phyloP scores from a whole-genome alignment of 37 sponge, comb jelly and placozoan species.

The Hormiphora californensis region DNA sequence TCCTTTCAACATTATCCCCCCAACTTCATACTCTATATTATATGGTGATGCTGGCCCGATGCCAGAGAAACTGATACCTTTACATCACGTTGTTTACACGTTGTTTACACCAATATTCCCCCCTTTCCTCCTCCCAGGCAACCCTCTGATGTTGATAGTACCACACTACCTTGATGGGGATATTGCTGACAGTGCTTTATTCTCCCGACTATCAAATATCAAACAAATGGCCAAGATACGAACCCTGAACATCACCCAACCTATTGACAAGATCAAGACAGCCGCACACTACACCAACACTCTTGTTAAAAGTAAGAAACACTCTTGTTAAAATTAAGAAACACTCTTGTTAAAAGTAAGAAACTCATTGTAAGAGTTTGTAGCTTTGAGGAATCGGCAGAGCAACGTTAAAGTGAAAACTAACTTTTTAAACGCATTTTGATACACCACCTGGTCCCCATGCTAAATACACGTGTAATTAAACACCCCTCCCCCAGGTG shows the following conservation, averaged over 20 bases:
- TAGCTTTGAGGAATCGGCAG: too few species aligned
- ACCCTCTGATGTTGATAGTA: conserved; percentile 48
- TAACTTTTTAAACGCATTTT: too few species aligned
- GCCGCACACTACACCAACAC: conserved; percentile 43
- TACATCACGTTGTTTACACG: too few species aligned
- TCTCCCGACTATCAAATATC: neutral
- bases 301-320: conserved; percentile 26
- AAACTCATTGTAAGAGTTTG: too few species aligned
- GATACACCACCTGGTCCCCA: too few species aligned
- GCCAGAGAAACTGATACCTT: too few species aligned
- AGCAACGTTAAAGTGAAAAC: too few species aligned
- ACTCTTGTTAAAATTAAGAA: neutral
- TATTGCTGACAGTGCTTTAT: conserved; percentile 17
- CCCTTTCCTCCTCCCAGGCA: neutral
- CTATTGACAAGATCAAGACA: conserved; percentile 44
- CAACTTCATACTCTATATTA: too few species aligned
- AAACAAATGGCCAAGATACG: conserved; percentile 36
- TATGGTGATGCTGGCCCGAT: too few species aligned
- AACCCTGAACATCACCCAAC: neutral
- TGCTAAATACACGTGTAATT: neutral
- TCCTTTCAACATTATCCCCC: too few species aligned
- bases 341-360: neutral
- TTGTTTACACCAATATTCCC: too few species aligned
- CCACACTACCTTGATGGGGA: conserved; percentile 50
- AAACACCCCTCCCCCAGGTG: neutral